These are phyloP conservation scores for Aphidius colemani DNA, from an alignment of 2,888 invertebrate genomes.

Conservation along the genomic window DNA sequence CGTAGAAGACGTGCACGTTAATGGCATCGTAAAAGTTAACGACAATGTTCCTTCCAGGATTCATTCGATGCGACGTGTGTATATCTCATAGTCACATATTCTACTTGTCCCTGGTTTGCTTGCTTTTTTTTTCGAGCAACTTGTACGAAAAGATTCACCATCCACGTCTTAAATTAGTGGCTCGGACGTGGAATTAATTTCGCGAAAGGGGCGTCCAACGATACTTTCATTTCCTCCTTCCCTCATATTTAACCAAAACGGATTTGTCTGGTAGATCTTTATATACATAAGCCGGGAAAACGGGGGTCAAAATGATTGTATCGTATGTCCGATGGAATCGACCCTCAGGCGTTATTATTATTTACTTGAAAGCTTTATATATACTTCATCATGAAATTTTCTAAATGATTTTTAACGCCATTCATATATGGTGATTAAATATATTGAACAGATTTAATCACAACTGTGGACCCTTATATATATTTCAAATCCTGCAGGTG, in stretches of 20 bases:
- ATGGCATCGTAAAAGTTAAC: slow-evolving; percentile 60
- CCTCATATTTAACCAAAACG: slow-evolving; percentile 24
- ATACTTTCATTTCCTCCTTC: slow-evolving; percentile 16
- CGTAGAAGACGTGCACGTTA: slow-evolving; percentile 57
- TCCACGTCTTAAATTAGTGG: slow-evolving; percentile 53
- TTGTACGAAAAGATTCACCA: slow-evolving; percentile 33
- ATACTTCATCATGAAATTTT: too few species aligned
- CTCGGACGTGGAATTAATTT: slow-evolving; percentile 55
- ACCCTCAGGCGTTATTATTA: slow-evolving; percentile 16
- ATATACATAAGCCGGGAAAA: slow-evolving; percentile 24
- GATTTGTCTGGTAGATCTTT: slow-evolving; percentile 34
- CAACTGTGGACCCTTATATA: too few species aligned
- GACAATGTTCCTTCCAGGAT: slow-evolving; percentile 57
- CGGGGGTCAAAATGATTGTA: slow-evolving; percentile 27
- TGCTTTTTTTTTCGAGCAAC: slow-evolving; percentile 19
- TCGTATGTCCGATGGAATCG: slow-evolving; percentile 27
- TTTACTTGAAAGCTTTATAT: too few species aligned
- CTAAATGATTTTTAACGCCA: too few species aligned
- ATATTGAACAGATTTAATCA: too few species aligned
- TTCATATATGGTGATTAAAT: too few species aligned
- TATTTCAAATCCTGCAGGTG: too few species aligned
- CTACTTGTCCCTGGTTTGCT: slow-evolving; percentile 21
- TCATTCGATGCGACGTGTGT: slow-evolving; percentile 39
- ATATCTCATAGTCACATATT: slow-evolving; percentile 21
- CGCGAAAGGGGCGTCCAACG: slow-evolving; percentile 34